Percentiles rank a stretch among this genome's conserved stretches.
Conservation (phyloP, 2,113 vertebrate genomes). For the Porphyrio hochstetteri region DNA sequence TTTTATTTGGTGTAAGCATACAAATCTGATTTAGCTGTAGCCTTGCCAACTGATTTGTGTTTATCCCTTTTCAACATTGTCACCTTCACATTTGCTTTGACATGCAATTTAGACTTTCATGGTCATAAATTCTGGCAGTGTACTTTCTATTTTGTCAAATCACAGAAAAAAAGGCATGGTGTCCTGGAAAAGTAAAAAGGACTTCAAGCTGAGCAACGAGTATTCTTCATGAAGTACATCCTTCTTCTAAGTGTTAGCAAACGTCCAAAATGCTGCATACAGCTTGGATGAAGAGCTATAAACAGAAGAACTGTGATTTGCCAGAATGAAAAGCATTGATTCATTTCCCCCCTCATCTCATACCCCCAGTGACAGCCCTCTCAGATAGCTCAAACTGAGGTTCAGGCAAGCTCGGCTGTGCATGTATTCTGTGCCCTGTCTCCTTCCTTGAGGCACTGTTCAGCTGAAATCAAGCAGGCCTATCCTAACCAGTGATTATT, state of each 20-base stretch:
- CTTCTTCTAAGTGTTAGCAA: neutral
- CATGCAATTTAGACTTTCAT: neutral
- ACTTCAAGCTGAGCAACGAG: neutral
- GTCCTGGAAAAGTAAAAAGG: neutral
- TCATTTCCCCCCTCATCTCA: neutral
- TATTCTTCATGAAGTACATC: neutral
- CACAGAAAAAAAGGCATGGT: rapidly evolving
- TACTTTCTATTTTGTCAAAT: neutral
- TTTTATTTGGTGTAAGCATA: neutral
- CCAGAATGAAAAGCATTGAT: rapidly evolving
- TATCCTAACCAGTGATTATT: neutral
- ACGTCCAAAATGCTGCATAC: rapidly evolving
- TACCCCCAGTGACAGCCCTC: rapidly evolving
- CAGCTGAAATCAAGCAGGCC: neutral
- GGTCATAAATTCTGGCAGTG: neutral
- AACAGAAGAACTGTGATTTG: neutral
- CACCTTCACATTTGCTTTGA: neutral
- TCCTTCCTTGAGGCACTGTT: neutral
- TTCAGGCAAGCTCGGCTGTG: neutral
- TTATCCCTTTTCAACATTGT: neutral
- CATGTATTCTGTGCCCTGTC: neutral
- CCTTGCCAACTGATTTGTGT: neutral
- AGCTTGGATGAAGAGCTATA: neutral
- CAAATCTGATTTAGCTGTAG: rapidly evolving
- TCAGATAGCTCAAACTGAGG: neutral